Evolutionary conservation across 2,113 vertebrate species (phyloP).

Genomic region (Promerops cafer): DNA sequence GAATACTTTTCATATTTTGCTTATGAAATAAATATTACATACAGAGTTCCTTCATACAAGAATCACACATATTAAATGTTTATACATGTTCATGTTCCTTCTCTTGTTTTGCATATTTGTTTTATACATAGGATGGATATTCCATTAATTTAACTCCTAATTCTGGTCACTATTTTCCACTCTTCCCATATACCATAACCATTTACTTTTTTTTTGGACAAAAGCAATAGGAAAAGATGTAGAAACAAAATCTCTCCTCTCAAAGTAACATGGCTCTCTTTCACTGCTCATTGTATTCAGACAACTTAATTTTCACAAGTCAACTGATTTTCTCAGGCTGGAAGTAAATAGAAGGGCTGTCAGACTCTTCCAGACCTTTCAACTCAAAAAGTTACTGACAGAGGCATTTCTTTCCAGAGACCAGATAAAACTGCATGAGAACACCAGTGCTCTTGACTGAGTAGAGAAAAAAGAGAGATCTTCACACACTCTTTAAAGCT

Average conservation of each 20-base stretch:
- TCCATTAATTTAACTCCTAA: background rate
- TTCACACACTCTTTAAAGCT: background rate
- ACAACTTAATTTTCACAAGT: background rate
- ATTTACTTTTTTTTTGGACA: background rate
- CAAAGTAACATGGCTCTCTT: background rate
- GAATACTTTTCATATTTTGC: background rate
- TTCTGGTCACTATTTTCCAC: background rate
- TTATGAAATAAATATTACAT: background rate
- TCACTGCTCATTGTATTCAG: background rate
- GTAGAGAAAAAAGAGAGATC: background rate
- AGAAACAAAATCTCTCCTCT: background rate
- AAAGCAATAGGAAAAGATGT: background rate
- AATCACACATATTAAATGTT: background rate
- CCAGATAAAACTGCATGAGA: background rate
- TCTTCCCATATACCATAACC: fast-evolving
- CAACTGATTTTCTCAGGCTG: background rate
- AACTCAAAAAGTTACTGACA: background rate
- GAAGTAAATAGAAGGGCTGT: background rate
- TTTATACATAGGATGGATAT: background rate
- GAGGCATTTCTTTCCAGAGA: background rate
- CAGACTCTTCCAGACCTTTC: background rate
- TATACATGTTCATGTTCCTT: background rate
- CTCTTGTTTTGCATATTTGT: background rate
- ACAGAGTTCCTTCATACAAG: background rate
- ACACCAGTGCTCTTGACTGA: background rate